These are phyloP conservation scores for Aphidoletes aphidimyza DNA, from an alignment of 2,888 invertebrate genomes.

Conservation along the genomic window DNA sequence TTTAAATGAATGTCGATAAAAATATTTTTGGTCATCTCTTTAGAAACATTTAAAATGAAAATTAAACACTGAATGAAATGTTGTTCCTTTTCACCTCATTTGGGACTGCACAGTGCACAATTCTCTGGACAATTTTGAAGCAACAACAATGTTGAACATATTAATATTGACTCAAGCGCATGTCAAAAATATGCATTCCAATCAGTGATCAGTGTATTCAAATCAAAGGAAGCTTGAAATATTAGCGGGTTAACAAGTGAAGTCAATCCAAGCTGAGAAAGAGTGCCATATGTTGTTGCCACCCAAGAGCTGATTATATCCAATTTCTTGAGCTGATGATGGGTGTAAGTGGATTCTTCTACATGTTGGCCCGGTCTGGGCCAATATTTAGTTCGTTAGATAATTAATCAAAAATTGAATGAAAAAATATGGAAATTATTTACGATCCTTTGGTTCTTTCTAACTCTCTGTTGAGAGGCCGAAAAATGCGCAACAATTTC, in stretches of 20 bases:
- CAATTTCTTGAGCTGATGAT: constrained; percentile 51
- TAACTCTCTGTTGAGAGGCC: neutral
- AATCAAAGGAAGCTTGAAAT: neutral
- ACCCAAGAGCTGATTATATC: constrained; percentile 45
- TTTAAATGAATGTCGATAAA: neutral
- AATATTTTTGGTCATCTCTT: no score
- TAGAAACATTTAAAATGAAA: no score
- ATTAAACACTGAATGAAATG: no score
- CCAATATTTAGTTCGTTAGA: constrained; percentile 30
- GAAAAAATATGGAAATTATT: constrained; percentile 49
- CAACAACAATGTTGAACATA: neutral
- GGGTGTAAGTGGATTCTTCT: neutral
- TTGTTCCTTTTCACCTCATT: no score
- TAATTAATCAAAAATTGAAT: constrained; percentile 48
- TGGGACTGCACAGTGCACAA: no score
- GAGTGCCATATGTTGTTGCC: constrained; percentile 19
- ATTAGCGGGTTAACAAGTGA: neutral
- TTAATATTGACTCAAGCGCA: neutral
- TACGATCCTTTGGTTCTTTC: neutral
- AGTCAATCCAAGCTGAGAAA: neutral
- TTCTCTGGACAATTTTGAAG: no score
- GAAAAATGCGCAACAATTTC: neutral
- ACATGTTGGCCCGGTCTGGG: neutral
- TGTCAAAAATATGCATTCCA: neutral
- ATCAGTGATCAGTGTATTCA: neutral